Base-by-base conservation (phyloP, 2,113 vertebrate genomes). In the Nesospiza acunhae region DNA sequence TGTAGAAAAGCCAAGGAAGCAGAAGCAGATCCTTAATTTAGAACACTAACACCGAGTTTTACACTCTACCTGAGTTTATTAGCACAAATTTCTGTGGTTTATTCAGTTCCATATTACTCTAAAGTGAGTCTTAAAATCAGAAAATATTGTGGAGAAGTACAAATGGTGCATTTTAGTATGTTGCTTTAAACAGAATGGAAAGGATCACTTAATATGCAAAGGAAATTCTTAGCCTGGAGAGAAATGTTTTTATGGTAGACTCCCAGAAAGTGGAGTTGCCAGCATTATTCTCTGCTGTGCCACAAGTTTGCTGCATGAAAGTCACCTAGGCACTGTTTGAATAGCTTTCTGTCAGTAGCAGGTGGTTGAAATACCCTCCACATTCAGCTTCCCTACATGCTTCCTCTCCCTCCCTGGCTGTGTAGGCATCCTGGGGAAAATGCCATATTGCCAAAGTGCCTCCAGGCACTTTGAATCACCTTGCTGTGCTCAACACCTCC, bases 121-220 rank as follows among this genome's bases (percentile, higher is more conserved):
- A 95, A 95, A 96, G 76, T 93, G 83, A 96, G 82, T 84, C 87
- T 94, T 96, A 94, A 95, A 94, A 95, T 92, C 88, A 96, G 72
- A 67, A 94, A 91, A 90, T 88, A 90, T 11, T 80, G 72, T 86
- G 47, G 46, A 85, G 78, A 72, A 92, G 35, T 91, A 91, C 50
- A 93, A 97, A 88, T 70, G 50, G 72, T 88, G 47, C 64, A 62
- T 88, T 95, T 96, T 87, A 94, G 78, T 89, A n/a, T 83, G 81
- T 91, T 91, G 78, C 87, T 94, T 96, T 96, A 95, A 96, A 90
- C 55, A 81, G 83, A 93, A 93, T 75, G 72, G 72, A 94, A 94
- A 94, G 75, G 56, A 84, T 74, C 73, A 84, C 90, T 96, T 94
- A 84, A 76, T 86, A 93, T 94, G 93, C 85, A 85, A 91, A 93